phyloP scores from a whole-genome alignment of 2,888 invertebrate species.

The Oegoconia quadripuncta region DNA sequence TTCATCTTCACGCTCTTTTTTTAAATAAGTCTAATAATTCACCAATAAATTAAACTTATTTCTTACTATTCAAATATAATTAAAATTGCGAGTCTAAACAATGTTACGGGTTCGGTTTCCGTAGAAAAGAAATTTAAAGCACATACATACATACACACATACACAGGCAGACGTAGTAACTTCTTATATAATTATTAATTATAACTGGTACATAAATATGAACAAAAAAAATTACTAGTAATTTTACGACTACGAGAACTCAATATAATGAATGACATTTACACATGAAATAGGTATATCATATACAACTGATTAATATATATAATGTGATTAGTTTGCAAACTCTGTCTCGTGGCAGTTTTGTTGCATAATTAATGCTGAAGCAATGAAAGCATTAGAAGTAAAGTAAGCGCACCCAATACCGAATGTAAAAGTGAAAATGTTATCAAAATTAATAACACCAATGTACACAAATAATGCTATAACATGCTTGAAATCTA shows the following conservation, averaged over 20 bases:
- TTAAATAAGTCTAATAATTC: no score
- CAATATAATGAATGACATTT: conserved; percentile 21
- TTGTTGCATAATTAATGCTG: conserved; percentile 61
- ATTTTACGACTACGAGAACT: conserved; percentile 5
- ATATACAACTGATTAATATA: no score
- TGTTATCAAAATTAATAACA: conserved; percentile 42
- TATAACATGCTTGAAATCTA: conserved; percentile 65
- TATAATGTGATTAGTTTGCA: conserved; percentile 58
- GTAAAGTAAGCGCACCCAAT: conserved; percentile 47
- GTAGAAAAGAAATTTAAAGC: conserved; percentile 8
- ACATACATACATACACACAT: no score
- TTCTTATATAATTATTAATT: no score
- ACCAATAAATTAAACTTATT: no score
- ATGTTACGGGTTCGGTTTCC: no score
- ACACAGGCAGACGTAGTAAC: no score
- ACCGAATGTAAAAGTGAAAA: conserved; percentile 55
- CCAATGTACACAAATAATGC: conserved; percentile 57
- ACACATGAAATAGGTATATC: conserved; percentile 35
- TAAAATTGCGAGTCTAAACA: no score
- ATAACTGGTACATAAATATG: no score
- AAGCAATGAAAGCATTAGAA: conserved; percentile 59
- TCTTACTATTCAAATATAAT: no score
- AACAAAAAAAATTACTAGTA: no score
- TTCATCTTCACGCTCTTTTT: no score
- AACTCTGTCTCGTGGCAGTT: conserved; percentile 76